Base-by-base conservation (phyloP, 2,888 invertebrate genomes). In the Ecliptopera silaceata region DNA sequence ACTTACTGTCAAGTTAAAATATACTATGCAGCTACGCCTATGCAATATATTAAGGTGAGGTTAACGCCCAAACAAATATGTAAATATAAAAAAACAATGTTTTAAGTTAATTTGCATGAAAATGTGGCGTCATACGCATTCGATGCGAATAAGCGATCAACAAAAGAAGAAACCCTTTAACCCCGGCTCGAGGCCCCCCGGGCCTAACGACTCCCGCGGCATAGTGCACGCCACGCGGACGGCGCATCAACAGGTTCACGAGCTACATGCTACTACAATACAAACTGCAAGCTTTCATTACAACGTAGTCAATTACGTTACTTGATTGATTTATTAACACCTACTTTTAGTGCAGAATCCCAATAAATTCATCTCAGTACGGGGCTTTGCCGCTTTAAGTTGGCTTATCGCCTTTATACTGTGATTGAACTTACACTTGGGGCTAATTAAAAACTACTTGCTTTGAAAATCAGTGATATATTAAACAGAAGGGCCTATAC, bases 141-240 rank as follows among this genome's bases (percentile, higher is more conserved):
- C 1, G 45, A 18, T 13, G 46, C 34, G 11, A 18, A 18, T 31
- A 49, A 12, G 12, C 50, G 50, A 50, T 42, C 31, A 38, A 29
- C 51, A 45, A 38, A 38, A 39, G 31, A 44, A 45, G 45, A 39
- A 45, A 17, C 44, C 44, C 38, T 38, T 11, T 20, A 39, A 38
- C 36, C 36, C 15, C 15, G 8, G 36, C 8, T 8, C 10, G 36
- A 3, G 36, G 6, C 36, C 0, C 13, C 38, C 13, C 26, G 20
- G n/a, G n/a, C n/a, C 36, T 51, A 38, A 39, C 38, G 39, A 2
- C 5, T 31, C 3, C 8, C 31, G 31, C 3, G 8, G n/a, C 41
- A 41, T 20, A 22, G 41, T 17, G 20, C 12, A 22, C 29, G n/a
- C 13, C 12, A 22, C 29, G n/a, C 13, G 10, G n/a, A 4, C 41